Percentiles rank a stretch among this genome's conserved stretches.
phyloP scores from a whole-genome alignment of 2,797 vertebrate species.

The Acanthornis magna region DNA sequence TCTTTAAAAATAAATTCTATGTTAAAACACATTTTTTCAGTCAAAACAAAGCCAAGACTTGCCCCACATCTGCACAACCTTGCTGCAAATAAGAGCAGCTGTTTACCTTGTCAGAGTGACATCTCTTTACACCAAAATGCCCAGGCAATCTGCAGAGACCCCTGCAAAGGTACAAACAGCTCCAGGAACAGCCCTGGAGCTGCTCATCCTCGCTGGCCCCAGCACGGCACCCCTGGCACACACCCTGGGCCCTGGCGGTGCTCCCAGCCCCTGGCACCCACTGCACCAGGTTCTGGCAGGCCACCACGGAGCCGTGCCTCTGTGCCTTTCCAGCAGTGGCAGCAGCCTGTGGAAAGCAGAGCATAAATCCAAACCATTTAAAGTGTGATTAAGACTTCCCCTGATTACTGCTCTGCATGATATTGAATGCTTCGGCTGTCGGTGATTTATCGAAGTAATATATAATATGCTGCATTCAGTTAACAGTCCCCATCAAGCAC shows the following conservation, averaged over 20 bases:
- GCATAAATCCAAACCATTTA: slow-evolving; percentile 60
- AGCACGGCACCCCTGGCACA: not conserved
- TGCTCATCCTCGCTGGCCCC: fast-evolving
- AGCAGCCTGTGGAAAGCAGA: not conserved
- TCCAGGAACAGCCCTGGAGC: not conserved
- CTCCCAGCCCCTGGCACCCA: not conserved
- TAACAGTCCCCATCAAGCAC: slow-evolving; percentile 49
- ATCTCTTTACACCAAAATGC: not conserved
- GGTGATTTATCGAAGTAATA: slow-evolving; percentile 60
- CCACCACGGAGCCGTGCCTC: not conserved
- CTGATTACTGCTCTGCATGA: slow-evolving; percentile 53
- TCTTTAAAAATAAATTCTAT: not conserved
- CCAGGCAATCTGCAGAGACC: not conserved
- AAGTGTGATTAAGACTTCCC: slow-evolving; percentile 62
- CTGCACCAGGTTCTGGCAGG: not conserved
- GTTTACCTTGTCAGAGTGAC: not conserved
- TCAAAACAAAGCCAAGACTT: not conserved
- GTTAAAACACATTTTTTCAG: not conserved
- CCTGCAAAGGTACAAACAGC: not conserved
- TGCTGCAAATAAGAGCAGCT: not conserved
- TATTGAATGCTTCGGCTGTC: slow-evolving; percentile 28
- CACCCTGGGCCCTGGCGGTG: not conserved
- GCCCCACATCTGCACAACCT: not conserved
- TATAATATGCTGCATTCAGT: slow-evolving; percentile 50
- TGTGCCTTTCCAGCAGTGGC: not conserved